Evolutionary conservation across 2,888 invertebrate genomes (phyloP).

Genomic region (Gymnoscelis rufifasciata): DNA sequence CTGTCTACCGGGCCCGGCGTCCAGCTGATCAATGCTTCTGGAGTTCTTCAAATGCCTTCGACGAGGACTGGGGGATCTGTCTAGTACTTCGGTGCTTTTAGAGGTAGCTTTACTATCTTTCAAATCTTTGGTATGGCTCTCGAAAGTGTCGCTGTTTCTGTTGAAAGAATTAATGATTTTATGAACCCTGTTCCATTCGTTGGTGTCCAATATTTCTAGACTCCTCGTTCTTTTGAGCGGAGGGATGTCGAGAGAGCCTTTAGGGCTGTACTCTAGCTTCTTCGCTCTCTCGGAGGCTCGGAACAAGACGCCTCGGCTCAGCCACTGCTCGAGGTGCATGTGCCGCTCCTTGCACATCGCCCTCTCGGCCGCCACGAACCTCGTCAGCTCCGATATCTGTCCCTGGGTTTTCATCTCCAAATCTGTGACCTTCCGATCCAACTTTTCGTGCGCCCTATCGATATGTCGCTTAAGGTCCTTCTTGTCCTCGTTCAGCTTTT

Average conservation of each 20-base stretch:
- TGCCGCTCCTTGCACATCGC: conserved; percentile 82
- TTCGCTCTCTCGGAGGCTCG: conserved; percentile 76
- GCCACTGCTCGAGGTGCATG: conserved; percentile 83
- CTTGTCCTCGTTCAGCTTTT: conserved; percentile 88
- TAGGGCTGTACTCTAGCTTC: conserved; percentile 69
- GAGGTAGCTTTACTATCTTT: conserved; percentile 66
- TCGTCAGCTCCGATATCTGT: conserved; percentile 84
- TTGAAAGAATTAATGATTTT: conserved; percentile 61
- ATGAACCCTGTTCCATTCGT: conserved; percentile 61
- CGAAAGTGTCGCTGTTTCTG: conserved; percentile 56
- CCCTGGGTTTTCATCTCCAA: conserved; percentile 86
- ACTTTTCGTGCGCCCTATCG: conserved; percentile 86
- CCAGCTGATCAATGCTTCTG: conserved; percentile 65
- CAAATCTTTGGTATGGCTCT: conserved; percentile 64
- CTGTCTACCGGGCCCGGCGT: conserved; percentile 56
- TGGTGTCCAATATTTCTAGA: conserved; percentile 79
- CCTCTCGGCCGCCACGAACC: conserved; percentile 82
- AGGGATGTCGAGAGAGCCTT: conserved; percentile 75
- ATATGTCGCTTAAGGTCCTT: conserved; percentile 88
- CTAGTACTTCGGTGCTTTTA: conserved; percentile 73
- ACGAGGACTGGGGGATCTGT: conserved; percentile 59
- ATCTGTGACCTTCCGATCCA: conserved; percentile 90
- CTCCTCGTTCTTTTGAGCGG: conserved; percentile 84
- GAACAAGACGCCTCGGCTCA: conserved; percentile 81
- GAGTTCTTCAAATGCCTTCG: conserved; percentile 60